These are phyloP conservation scores for Arenaria interpres DNA, from an alignment of 2,113 vertebrate genomes.

Conservation along the genomic window DNA sequence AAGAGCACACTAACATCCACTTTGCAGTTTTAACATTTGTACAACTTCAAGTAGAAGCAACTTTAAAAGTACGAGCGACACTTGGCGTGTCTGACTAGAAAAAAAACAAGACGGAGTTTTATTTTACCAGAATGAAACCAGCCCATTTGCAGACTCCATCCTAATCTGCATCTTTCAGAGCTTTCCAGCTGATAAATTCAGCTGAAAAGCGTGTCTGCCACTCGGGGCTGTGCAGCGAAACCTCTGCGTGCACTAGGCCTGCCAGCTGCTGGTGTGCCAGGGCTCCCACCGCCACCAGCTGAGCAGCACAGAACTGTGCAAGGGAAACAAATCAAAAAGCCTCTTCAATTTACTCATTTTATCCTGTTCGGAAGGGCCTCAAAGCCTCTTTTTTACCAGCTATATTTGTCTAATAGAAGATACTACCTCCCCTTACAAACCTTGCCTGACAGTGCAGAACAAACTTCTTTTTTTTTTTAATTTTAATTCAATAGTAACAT, in stretches of 20 bases:
- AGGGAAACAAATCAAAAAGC: not conserved
- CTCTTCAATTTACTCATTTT: not conserved
- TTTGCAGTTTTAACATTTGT: not conserved
- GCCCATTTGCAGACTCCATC: not conserved
- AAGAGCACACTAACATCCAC: not conserved
- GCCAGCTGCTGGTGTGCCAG: slow-evolving; percentile 15
- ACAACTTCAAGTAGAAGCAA: not conserved
- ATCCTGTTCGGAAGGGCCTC: not conserved
- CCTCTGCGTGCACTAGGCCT: not conserved
- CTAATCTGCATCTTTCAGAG: not conserved
- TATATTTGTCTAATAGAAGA: not conserved
- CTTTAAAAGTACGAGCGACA: not conserved
- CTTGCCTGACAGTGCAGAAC: not conserved
- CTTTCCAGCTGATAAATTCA: not conserved
- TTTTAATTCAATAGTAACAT: not conserved
- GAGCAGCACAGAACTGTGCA: not conserved
- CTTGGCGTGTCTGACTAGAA: not conserved
- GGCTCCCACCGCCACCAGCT: not conserved
- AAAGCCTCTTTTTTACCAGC: not conserved
- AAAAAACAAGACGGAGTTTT: accelerated
- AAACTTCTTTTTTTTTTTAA: not conserved
- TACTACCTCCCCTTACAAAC: not conserved
- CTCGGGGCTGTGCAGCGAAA: not conserved
- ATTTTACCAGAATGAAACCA: not conserved
- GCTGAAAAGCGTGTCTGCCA: not conserved